Percentiles rank a stretch among this genome's conserved stretches.
Conservation (phyloP, 2,797 vertebrate genomes). For the Antennarius maculatus region DNA sequence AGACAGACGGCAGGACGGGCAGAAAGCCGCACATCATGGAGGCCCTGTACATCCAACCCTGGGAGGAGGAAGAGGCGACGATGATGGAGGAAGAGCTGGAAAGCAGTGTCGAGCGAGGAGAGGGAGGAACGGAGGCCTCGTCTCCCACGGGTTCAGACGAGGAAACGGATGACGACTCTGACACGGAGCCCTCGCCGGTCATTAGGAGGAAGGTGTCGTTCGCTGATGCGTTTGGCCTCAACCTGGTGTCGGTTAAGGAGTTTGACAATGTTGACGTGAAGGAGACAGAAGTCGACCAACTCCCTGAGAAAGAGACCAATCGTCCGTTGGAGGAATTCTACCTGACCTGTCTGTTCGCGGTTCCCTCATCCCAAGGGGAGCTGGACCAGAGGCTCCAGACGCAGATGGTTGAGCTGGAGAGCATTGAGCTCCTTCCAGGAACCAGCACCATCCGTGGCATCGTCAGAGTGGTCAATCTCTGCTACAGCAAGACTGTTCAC, state of each 20-base stretch:
- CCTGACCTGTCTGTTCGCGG: constrained; percentile 86
- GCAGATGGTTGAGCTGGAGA: constrained; percentile 90
- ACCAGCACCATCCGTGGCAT: constrained; percentile 86
- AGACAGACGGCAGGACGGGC: constrained; percentile 64
- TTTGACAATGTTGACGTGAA: constrained; percentile 82
- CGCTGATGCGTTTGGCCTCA: constrained; percentile 93
- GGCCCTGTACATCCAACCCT: constrained; percentile 70
- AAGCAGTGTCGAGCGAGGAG: constrained; percentile 49
- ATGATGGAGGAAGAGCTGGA: constrained; percentile 28
- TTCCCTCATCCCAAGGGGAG: constrained; percentile 84
- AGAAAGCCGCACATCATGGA: constrained; percentile 81
- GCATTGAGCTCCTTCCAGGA: constrained; percentile 84
- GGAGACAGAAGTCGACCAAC: constrained; percentile 52
- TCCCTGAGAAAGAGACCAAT: constrained; percentile 62
- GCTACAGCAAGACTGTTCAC: constrained; percentile 89
- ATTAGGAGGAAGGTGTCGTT: constrained; percentile 92
- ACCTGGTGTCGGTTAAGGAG: constrained; percentile 96
- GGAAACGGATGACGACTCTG: constrained; percentile 82
- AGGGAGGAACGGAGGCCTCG: constrained; percentile 79
- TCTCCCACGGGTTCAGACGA: constrained; percentile 79
- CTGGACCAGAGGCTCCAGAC: constrained; percentile 82
- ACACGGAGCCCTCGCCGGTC: constrained; percentile 76
- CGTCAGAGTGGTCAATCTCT: constrained; percentile 91
- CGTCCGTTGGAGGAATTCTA: constrained; percentile 81
- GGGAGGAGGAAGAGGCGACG: constrained; percentile 75